These are phyloP conservation scores for Phenganax stokvisi DNA, from an alignment of 92 coral and sea anemone genomes.

Conservation along the genomic window DNA sequence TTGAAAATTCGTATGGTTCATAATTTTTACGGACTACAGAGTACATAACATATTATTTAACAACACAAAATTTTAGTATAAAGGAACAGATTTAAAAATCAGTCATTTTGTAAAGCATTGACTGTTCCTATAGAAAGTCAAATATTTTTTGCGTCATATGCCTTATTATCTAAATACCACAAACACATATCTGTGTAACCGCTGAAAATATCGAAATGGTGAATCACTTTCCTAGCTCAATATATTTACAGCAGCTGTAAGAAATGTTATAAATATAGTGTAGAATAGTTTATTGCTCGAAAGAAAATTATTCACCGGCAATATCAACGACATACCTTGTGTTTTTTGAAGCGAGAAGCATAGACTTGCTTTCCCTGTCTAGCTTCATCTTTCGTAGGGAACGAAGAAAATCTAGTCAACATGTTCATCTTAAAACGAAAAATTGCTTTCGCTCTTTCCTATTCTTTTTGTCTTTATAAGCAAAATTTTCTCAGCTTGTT, in stretches of 20 bases:
- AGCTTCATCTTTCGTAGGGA: not conserved
- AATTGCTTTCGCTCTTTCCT: not conserved
- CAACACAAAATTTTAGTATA: no score
- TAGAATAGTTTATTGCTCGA: not conserved
- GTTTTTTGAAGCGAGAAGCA: not conserved
- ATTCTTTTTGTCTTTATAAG: not conserved
- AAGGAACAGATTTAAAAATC: no score
- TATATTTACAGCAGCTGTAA: not conserved
- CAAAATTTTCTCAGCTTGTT: not conserved
- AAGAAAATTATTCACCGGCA: not conserved
- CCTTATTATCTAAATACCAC: no score
- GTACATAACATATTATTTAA: no score
- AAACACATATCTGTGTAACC: no score
- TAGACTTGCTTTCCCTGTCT: not conserved
- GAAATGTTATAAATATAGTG: not conserved
- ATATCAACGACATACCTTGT: constrained; percentile 7
- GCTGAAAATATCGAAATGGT: no score
- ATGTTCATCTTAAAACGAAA: not conserved
- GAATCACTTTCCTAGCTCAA: no score
- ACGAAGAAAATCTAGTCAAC: not conserved
- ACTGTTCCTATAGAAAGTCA: no score
- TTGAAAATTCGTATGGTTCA: no score
- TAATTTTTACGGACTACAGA: no score
- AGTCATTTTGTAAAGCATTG: no score
- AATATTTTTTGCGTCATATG: no score